Percentiles rank a stretch among this genome's conserved stretches.
Evolutionary conservation across 2,113 vertebrate species (phyloP).

Genomic region (Herpailurus yagouaroundi): DNA sequence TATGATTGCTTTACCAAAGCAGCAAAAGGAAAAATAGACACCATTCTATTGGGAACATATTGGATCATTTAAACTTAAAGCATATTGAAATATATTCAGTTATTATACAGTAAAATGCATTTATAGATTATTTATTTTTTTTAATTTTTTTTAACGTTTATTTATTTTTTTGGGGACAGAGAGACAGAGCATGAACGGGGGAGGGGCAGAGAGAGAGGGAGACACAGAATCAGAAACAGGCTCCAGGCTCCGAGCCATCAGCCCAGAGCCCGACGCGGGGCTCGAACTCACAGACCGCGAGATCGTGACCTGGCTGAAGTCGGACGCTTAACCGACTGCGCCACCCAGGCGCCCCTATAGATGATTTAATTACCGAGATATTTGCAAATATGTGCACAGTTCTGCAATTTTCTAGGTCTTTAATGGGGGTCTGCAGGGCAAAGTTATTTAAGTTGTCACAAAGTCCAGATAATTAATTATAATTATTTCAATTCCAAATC

Average conservation of each 20-base stretch:
- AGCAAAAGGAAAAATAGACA: background rate
- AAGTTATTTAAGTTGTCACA: constrained; percentile 7
- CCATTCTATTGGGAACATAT: background rate
- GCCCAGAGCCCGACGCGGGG: too few species aligned
- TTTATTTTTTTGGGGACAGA: too few species aligned
- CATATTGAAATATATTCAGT: background rate
- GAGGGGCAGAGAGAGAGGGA: too few species aligned
- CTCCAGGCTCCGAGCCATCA: too few species aligned
- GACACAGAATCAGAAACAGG: too few species aligned
- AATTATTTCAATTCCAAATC: constrained; percentile 9
- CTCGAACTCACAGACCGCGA: too few species aligned
- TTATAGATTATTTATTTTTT: too few species aligned
- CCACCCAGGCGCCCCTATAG: too few species aligned
- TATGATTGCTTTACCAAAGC: background rate
- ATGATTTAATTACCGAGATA: background rate
- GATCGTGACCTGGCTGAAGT: too few species aligned
- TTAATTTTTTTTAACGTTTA: too few species aligned
- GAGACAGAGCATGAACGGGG: too few species aligned
- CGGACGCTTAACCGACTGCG: too few species aligned
- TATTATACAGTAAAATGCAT: background rate
- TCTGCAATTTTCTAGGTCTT: background rate
- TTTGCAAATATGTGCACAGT: background rate
- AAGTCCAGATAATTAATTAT: constrained; percentile 32
- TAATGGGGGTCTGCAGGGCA: background rate
- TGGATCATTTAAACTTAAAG: background rate